These are phyloP conservation scores for Phacellophora camtschatica DNA, from an alignment of 30 jellyfish, hydroid and myxozoan species.

Conservation along the genomic window DNA sequence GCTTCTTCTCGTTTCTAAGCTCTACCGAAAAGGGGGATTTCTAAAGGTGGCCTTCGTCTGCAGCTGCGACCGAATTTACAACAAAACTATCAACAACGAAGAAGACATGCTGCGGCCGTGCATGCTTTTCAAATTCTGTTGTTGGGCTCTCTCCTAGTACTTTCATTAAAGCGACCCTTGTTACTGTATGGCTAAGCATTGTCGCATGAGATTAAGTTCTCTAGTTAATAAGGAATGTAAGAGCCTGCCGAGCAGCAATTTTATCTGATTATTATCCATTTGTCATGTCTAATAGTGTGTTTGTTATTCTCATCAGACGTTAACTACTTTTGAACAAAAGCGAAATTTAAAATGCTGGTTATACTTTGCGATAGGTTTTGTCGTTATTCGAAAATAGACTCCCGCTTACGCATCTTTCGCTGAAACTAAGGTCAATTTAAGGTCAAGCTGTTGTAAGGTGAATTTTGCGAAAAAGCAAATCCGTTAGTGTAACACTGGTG, in stretches of 20 bases:
- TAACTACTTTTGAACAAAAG: no score
- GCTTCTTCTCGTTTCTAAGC: conserved; percentile 65
- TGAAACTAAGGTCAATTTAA: no score
- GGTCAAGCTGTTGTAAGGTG: no score
- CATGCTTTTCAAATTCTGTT: conserved; percentile 33
- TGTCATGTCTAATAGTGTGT: no score
- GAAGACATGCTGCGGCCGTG: conserved; percentile 45
- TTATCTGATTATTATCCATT: no score
- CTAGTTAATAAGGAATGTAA: background rate
- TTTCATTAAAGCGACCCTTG: conserved; percentile 2
- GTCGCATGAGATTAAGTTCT: conserved; percentile 25
- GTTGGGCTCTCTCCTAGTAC: conserved; percentile 16
- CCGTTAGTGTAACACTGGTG: no score
- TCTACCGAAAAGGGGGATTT: conserved; percentile 68
- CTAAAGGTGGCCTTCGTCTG: conserved; percentile 55
- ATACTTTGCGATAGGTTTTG: no score
- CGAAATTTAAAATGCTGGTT: no score
- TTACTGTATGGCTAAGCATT: conserved; percentile 36
- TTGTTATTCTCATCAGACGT: no score
- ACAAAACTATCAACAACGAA: conserved; percentile 8
- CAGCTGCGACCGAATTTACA: conserved; percentile 67
- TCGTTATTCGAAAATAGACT: no score
- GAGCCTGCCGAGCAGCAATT: background rate
- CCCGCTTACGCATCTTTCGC: no score
- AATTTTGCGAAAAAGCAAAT: no score